Evolutionary conservation across 2,797 vertebrate species (phyloP).

Genomic region (Cottoperca gobio): DNA sequence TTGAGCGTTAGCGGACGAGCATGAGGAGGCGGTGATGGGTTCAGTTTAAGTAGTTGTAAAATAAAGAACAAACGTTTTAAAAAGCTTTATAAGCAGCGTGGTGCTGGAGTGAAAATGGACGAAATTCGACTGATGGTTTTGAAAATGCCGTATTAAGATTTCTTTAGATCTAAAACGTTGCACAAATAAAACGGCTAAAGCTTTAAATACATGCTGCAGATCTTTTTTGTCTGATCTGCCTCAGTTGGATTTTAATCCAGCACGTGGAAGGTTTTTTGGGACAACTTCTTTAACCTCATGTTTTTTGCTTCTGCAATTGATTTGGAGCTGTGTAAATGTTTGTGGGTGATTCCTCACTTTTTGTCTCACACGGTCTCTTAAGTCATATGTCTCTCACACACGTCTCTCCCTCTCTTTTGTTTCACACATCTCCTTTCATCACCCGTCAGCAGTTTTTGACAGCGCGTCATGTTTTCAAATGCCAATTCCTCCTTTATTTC

Average conservation of each 20-base stretch:
- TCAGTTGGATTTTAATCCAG: no score
- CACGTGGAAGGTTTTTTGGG: no score
- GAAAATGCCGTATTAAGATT: no score
- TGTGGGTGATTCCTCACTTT: constrained; percentile 43
- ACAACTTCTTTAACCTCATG: no score
- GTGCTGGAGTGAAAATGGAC: not conserved
- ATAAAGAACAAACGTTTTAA: not conserved
- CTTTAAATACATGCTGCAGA: no score
- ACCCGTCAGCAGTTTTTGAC: constrained; percentile 62
- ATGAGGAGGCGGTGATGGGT: not conserved
- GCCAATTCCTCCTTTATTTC: constrained; percentile 63
- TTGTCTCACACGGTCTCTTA: not conserved
- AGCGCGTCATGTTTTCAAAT: constrained; percentile 67
- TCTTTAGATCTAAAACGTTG: no score
- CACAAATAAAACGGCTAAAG: no score
- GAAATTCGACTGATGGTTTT: not conserved
- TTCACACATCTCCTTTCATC: constrained; percentile 65
- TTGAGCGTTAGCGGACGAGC: not conserved
- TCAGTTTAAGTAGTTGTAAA: not conserved
- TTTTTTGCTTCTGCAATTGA: not conserved
- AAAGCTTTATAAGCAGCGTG: not conserved
- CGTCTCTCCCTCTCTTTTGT: constrained; percentile 27
- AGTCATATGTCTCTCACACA: constrained; percentile 18
- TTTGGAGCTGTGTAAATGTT: constrained; percentile 26
- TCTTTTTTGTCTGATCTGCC: no score